Percentiles rank a stretch among this genome's conserved stretches.
Conservation (phyloP, 2,888 invertebrate species). For the Trichopoda pennipes region DNA sequence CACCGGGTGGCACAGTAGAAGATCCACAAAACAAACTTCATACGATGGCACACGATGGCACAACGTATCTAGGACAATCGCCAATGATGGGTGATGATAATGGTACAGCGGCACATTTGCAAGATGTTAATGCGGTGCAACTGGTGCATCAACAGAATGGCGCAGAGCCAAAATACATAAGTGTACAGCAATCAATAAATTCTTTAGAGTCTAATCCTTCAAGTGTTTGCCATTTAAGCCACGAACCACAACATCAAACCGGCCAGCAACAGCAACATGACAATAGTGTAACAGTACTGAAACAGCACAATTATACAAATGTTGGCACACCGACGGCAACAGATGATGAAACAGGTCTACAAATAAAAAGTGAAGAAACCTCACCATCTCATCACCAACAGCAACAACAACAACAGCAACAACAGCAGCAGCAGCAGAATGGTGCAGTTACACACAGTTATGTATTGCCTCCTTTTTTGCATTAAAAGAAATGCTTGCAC, state of each 20-base stretch:
- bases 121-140: conserved; percentile 58
- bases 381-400: conserved; percentile 70
- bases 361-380: conserved; percentile 80
- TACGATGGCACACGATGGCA: conserved; percentile 82
- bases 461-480: conserved; percentile 81
- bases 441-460: conserved; percentile 79
- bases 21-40: conserved; percentile 82
- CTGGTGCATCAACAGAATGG: conserved; percentile 74
- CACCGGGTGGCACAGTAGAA: conserved; percentile 80
- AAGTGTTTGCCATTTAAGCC: conserved; percentile 77
- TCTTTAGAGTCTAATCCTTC: conserved; percentile 75
- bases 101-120: conserved; percentile 61
- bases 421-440: conserved; percentile 69
- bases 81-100: conserved; percentile 73
- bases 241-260: conserved; percentile 70
- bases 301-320: conserved; percentile 68
- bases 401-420: conserved; percentile 68
- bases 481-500: conserved; percentile 81
- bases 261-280: conserved; percentile 71
- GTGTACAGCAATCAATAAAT: conserved; percentile 72
- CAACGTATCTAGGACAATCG: conserved; percentile 81
- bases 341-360: conserved; percentile 75
- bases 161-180: conserved; percentile 80
- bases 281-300: conserved; percentile 60
- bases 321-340: conserved; percentile 63